A percentile compares a stretch with the other conserved stretches of the same genome.
Conservation (phyloP, 2,888 invertebrate species). For the Amphipyra tragopoginis region DNA sequence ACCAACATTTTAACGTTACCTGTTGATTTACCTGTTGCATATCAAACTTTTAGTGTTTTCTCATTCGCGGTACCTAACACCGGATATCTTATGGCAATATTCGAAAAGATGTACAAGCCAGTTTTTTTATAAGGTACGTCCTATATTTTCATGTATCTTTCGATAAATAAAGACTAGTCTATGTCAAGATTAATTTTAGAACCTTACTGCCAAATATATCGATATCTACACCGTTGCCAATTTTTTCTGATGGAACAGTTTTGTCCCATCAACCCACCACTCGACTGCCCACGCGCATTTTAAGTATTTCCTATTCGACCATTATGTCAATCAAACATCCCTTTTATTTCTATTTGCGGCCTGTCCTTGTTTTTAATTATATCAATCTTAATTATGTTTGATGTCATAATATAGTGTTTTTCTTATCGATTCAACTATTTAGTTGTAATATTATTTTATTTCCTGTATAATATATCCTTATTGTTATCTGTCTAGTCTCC, state of each 20-base stretch:
- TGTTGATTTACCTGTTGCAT: conserved; percentile 11
- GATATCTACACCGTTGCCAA: conserved; percentile 61
- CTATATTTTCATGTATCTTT: not conserved
- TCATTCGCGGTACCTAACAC: no score
- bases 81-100: no score
- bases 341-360: conserved; percentile 66
- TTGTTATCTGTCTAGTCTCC: not conserved
- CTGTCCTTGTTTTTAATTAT: conserved; percentile 69
- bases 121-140: not conserved
- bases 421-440: conserved; percentile 1
- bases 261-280: conserved; percentile 54
- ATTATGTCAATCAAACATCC: conserved; percentile 63
- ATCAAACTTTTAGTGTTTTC: not conserved
- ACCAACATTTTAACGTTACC: not conserved
- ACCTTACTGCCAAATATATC: conserved; percentile 59
- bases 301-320: conserved; percentile 69
- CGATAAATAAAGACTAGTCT: not conserved
- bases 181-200: conserved; percentile 53
- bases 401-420: conserved; percentile 14
- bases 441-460: not conserved
- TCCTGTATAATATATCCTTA: not conserved
- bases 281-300: conserved; percentile 74
- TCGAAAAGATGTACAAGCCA: not conserved
- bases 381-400: conserved; percentile 57
- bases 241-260: conserved; percentile 51